Evolutionary conservation across 2,797 vertebrate genomes (phyloP), one percentile per base, ranked within the genome.

Genomic region (Tympanoctomys barrerae): DNA sequence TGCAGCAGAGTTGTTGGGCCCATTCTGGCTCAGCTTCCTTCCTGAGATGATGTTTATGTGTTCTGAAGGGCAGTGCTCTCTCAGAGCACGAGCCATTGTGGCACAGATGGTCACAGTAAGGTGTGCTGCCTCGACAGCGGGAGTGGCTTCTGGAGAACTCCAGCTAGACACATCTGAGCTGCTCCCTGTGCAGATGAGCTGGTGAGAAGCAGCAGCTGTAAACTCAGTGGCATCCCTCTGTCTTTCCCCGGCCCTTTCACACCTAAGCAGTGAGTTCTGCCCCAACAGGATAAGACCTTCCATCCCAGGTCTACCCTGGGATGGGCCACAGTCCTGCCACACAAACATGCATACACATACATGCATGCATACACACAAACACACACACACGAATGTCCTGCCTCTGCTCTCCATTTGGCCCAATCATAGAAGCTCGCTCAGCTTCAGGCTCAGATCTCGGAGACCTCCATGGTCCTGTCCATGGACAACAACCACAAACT

Each of bases 401-500:
- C 75, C 70, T 96, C 87, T 59, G 22, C 46, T 91, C 22, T 90
- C 61, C 28, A 0, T 80, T 61, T 87, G n/a, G 3, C 39, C 73
- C 77, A 71, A 87, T 93, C 49, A 31, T 75, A 99, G 99, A 99
- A 99, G 98, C 98, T 99, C 94, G 98, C 98, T 97, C 99, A 99
- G 97, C 98, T 99, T 92, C 99, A 99, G 97, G 93, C 99, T 39
- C 99, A 99, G 98, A 99, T 99, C 96, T 98, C 98, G 7, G 99
- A 99, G 97, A 99, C 99, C 2, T 99, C 99, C 0, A 99, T 99
- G 62, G 95, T 99, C 6, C 98, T 99, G 49, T 99, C 99, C 97
- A 99, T 99, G 99, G 99, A 99, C 98, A 99, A 99, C 98, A 99
- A 98, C 98, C 98, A 98, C 81, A 98, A 95, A 94, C 97, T 99